These are phyloP conservation scores for Ennomos erosarius DNA, from an alignment of 2,888 invertebrate species.

Conservation along the genomic window DNA sequence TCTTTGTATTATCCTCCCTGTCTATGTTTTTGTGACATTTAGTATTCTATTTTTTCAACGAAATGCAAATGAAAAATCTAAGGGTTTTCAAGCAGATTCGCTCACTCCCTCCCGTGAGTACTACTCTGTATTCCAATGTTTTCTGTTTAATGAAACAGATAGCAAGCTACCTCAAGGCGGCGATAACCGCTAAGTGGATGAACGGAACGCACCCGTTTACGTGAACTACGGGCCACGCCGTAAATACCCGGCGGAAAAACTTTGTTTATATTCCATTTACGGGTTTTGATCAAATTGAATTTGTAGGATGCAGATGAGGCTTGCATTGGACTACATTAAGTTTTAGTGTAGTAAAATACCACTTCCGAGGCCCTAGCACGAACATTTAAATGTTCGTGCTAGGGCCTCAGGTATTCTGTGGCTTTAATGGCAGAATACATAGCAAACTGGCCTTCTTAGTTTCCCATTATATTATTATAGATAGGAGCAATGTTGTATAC, in stretches of 20 bases:
- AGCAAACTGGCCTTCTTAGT: too few relatives aligned
- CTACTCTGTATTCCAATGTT: constrained; percentile 32
- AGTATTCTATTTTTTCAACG: too few relatives aligned
- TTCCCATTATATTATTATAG: too few relatives aligned
- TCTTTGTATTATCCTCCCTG: too few relatives aligned
- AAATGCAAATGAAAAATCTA: too few relatives aligned
- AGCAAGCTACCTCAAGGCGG: constrained; percentile 31
- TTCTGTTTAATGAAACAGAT: constrained; percentile 45
- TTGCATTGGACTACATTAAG: background rate
- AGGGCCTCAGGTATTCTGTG: too few relatives aligned
- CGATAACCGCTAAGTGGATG: constrained; percentile 44
- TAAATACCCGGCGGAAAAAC: constrained; percentile 23
- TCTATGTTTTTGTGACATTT: too few relatives aligned
- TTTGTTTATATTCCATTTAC: constrained; percentile 23
- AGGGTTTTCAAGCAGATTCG: background rate
- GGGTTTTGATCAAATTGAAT: constrained; percentile 22
- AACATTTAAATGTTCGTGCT: too few relatives aligned
- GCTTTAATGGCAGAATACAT: too few relatives aligned
- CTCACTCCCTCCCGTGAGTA: constrained; percentile 9
- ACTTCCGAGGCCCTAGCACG: too few relatives aligned
- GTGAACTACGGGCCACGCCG: constrained; percentile 18
- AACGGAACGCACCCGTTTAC: constrained; percentile 29
- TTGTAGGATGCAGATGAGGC: constrained; percentile 15
- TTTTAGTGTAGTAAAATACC: too few relatives aligned
- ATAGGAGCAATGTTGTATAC: too few relatives aligned